A percentile compares a stretch with the other conserved stretches of the same genome.
Conservation (phyloP, 2,113 vertebrate species). For the Platysteira castanea region DNA sequence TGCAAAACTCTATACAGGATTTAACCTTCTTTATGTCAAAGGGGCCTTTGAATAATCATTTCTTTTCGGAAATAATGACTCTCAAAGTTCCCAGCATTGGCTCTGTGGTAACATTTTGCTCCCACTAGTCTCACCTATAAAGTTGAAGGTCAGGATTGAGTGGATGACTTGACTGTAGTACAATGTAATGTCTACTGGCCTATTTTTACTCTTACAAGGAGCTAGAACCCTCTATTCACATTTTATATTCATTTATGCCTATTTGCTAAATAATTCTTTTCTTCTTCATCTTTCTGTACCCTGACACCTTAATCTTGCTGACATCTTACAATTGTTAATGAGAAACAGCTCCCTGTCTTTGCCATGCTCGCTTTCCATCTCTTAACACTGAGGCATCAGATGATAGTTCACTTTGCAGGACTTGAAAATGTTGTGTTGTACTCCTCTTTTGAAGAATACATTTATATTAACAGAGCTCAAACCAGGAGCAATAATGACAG, state of each 20-base stretch:
- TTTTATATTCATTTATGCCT: constrained; percentile 55
- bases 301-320: constrained; percentile 63
- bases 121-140: not conserved
- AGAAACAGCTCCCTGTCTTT: constrained; percentile 61
- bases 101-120: not conserved
- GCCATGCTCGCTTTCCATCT: not conserved
- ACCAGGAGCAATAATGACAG: constrained; percentile 54
- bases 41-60: constrained; percentile 24
- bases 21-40: constrained; percentile 32
- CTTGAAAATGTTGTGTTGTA: constrained; percentile 67
- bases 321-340: constrained; percentile 61
- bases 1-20: not conserved
- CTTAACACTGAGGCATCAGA: not conserved
- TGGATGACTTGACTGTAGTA: not conserved
- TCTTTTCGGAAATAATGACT: constrained; percentile 19
- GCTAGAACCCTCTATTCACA: not conserved
- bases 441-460: constrained; percentile 62
- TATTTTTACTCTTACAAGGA: constrained; percentile 8
- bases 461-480: constrained; percentile 54
- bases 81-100: not conserved
- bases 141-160: not conserved
- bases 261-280: constrained; percentile 56
- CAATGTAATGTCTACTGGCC: not conserved
- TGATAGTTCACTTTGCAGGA: constrained; percentile 59
- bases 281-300: constrained; percentile 38